Evolutionary conservation across 1,140 invertebrate genomes (phyloP), one percentile per base, ranked within the genome.

Genomic region (Drosophila parabipectinata): DNA sequence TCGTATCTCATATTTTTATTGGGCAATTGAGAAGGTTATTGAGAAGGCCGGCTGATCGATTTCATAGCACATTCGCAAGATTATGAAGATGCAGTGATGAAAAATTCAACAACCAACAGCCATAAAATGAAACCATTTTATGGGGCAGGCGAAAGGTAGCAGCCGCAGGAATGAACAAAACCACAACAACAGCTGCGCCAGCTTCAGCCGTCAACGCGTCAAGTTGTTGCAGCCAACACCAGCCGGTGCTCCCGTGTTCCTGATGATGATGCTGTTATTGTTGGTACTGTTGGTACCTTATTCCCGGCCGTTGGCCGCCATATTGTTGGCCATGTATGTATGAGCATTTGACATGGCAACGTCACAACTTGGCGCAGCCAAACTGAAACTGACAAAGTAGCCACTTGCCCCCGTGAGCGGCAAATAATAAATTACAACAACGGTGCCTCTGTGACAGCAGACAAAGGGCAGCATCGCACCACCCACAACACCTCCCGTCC

Each of bases 341-440:
- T 34, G 54, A 69, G 55, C 67, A 72, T 84, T 85, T 88, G 83
- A 82, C 83, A 76, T 58, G 79, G 71, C 85, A 47, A 69, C 66
- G 83, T 88, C 83, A 87, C 72, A 37, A 69, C 51, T 64, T 72
- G 56, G 53, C 54, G 45, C 66, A 15, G 55, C 59, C 37, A 59
- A 72, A 52, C 53, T 52, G 54, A 51, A 34, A 30, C 60, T 50
- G 59, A 62, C 37, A 62, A 61, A 56, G 73, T 44, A 68, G 48
- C 57, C 77, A 79, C 82, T 80, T 85, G 77, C 61, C 77, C 81
- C 66, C 66, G 64, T 66, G 52, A 44, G 62, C 55, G 81, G 61
- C 64, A 72, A 78, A 82, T 87, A 85, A 87, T 82, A 87, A 88
- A 79, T 82, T 76, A 88, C 60, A 76, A 66, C 59, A 72, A 77